Conservation (phyloP, 2,797 vertebrate species). For the Eulemur coronatus region DNA sequence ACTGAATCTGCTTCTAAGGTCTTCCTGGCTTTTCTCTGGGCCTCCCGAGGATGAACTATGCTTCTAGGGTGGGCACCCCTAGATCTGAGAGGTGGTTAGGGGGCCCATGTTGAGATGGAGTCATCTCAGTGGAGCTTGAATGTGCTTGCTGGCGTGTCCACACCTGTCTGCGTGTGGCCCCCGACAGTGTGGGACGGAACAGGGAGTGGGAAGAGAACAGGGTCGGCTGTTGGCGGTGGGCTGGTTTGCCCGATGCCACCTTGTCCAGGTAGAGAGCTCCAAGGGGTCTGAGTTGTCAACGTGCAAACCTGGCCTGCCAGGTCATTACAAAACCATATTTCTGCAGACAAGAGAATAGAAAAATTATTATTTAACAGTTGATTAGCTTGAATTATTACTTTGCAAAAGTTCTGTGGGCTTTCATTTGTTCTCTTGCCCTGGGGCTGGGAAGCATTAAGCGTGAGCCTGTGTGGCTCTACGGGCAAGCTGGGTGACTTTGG, state of each 20-base stretch:
- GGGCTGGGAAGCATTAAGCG: background rate
- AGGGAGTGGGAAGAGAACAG: fast-evolving
- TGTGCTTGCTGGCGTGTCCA: background rate
- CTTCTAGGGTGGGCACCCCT: fast-evolving
- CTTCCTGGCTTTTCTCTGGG: background rate
- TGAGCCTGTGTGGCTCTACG: fast-evolving
- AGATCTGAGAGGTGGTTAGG: background rate
- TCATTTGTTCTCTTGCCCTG: background rate
- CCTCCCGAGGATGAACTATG: background rate
- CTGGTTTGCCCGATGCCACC: fast-evolving
- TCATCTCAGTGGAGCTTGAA: background rate
- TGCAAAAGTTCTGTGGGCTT: background rate
- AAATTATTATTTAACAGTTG: background rate
- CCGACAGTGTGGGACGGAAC: background rate
- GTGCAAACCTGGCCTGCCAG: background rate
- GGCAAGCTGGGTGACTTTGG: background rate
- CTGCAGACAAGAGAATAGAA: background rate
- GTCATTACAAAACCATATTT: background rate
- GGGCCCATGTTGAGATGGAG: background rate
- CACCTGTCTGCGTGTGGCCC: fast-evolving
- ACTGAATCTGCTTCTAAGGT: background rate
- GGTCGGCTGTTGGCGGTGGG: fast-evolving
- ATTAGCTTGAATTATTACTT: background rate
- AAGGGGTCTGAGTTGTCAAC: background rate
- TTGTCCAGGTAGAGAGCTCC: background rate